Percentiles rank a stretch among this genome's conserved stretches.
Conservation (phyloP, 2,888 invertebrate genomes). For the Thelaira solivaga region DNA sequence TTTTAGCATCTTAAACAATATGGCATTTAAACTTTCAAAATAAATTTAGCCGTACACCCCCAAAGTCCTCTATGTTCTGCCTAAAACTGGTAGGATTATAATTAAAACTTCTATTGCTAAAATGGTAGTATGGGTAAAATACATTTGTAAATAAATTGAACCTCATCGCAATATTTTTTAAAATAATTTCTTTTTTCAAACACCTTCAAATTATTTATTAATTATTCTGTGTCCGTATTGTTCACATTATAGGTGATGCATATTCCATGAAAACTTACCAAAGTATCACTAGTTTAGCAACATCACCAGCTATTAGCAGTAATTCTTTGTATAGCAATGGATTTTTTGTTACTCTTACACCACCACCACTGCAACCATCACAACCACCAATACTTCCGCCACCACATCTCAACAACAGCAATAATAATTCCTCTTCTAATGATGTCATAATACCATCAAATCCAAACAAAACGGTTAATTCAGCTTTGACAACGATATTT, state of each 20-base stretch:
- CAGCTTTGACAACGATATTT: neutral
- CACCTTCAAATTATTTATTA: conserved; percentile 54
- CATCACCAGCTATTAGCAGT: conserved; percentile 76
- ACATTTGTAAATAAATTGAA: conserved; percentile 30
- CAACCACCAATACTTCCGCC: conserved; percentile 63
- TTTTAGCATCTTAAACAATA: too few relatives aligned
- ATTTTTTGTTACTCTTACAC: conserved; percentile 71
- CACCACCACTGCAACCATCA: conserved; percentile 45
- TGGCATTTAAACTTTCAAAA: too few relatives aligned
- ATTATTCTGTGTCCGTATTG: conserved; percentile 57
- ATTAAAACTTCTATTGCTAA: too few relatives aligned
- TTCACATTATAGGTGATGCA: conserved; percentile 73
- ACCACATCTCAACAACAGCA: conserved; percentile 57
- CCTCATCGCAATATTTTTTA: too few relatives aligned
- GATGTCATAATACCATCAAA: conserved; percentile 13
- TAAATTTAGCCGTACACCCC: too few relatives aligned
- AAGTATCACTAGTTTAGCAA: conserved; percentile 77
- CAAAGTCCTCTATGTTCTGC: too few relatives aligned
- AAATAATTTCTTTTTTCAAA: too few relatives aligned
- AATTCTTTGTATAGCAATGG: conserved; percentile 76
- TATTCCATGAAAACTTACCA: conserved; percentile 77
- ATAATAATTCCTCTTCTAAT: conserved; percentile 55
- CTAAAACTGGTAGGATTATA: too few relatives aligned
- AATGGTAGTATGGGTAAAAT: too few relatives aligned
- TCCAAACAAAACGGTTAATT: conserved; percentile 17